Conservation (phyloP, 1,140 invertebrate species). For the Zaprionus africanus region DNA sequence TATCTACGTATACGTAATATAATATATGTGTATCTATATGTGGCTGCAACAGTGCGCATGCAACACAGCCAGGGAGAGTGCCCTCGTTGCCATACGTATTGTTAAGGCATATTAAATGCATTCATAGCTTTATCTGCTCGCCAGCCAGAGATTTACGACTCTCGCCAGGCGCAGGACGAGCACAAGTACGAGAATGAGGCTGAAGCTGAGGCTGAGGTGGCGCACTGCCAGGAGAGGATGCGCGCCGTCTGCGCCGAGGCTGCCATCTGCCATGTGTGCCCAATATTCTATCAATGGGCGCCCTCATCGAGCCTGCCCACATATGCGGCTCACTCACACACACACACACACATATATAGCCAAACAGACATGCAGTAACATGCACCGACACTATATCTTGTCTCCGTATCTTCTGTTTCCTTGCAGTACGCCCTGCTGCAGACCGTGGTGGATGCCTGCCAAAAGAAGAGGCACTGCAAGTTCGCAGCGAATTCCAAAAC, state of each 20-base stretch:
- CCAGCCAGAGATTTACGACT: constrained; percentile 54
- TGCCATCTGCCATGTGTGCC: constrained; percentile 49
- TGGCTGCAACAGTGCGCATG: constrained; percentile 18
- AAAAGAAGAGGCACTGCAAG: constrained; percentile 94
- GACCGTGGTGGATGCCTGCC: constrained; percentile 95
- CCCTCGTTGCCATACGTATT: constrained; percentile 38
- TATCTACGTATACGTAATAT: not conserved
- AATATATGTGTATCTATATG: not conserved
- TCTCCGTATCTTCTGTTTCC: constrained; percentile 32
- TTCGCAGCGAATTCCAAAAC: constrained; percentile 92
- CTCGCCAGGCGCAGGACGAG: not conserved
- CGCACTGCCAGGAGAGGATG: constrained; percentile 28
- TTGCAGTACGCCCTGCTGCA: constrained; percentile 94
- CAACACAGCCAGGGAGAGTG: constrained; percentile 19
- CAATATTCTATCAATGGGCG: constrained; percentile 54
- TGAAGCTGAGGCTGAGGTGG: constrained; percentile 7
- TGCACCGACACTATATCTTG: constrained; percentile 27
- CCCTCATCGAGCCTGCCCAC: constrained; percentile 25
- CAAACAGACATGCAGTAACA: not conserved
- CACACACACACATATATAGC: constrained; percentile 13
- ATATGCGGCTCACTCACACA: not conserved
- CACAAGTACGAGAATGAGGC: too few species aligned
- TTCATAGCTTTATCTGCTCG: constrained; percentile 55
- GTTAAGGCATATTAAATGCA: constrained; percentile 53
- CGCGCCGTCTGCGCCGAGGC: constrained; percentile 15